Base-by-base conservation (phyloP, 2,888 invertebrate genomes). In the Tridacna gigas region DNA sequence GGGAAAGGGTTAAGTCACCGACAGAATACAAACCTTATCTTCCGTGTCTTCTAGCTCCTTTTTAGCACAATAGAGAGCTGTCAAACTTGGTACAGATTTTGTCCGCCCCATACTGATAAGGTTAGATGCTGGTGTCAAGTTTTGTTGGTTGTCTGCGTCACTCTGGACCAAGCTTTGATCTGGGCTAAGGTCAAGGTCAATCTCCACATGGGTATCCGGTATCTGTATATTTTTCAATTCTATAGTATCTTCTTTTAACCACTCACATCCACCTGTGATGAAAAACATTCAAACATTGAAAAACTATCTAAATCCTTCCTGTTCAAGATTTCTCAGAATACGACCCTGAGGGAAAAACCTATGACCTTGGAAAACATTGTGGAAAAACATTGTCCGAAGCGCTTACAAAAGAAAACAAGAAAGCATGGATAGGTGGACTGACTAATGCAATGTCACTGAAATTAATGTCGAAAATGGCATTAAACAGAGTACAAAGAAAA, bases 231-330 rank as follows among this genome's bases (percentile, higher is more conserved):
- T 98, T 94, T 97, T 97, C 91, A 99, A 95, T 89, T 98, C 98
- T 90, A 99, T 98, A 0, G 98, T 98, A 91, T 99, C 99, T 94
- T 99, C 99, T 18, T 98, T 95, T 67, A 98, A 96, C 99, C 99
- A 99, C 91, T 96, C 96, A 18, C 96, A 96, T 15, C 96, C 99
- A 74, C 98, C 99, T 94, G 25, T 26, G 0, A 5, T 0, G 48
- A 48, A 48, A 47, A 45, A 37, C 22, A 20, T 25, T 37, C 37
- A 37, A 7, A 37, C 37, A 37, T 37, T 37, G 7, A 37, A 37
- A 2, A 37, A 37, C 37, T 37, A 7, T 37, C n/a, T n/a, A n/a
- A n/a, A n/a, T n/a, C n/a, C n/a, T n/a, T n/a, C n/a, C n/a, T n/a
- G n/a, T n/a, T n/a, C n/a, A n/a, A n/a, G n/a, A n/a, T n/a, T n/a